These are phyloP conservation scores for Probaryconus sp. DNA, from an alignment of 1,140 invertebrate species.

Conservation along the genomic window DNA sequence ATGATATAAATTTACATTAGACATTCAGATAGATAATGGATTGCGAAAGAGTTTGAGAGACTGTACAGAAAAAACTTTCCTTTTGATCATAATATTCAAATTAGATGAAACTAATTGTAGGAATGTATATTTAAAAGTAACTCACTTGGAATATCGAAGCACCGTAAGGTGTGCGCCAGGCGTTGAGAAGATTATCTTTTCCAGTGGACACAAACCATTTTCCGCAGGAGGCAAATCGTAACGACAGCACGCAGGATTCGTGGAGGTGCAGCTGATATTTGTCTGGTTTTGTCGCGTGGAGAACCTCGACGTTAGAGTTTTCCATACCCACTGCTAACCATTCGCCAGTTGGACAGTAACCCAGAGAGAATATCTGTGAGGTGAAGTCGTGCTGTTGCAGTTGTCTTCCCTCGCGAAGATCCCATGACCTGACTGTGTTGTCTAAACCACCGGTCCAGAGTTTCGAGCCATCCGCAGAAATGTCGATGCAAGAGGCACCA, in stretches of 20 bases:
- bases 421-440: constrained; percentile 98
- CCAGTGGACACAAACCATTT: constrained; percentile 99
- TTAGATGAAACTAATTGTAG: not conserved
- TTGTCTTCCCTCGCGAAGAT: constrained; percentile 94
- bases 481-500: constrained; percentile 98
- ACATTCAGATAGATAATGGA: no score
- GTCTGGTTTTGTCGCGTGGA: constrained; percentile 96
- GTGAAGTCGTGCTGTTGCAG: constrained; percentile 98
- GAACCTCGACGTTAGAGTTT: constrained; percentile 98
- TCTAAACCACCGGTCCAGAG: constrained; percentile 98
- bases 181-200: constrained; percentile 98
- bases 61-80: not conserved
- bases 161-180: constrained; percentile 98
- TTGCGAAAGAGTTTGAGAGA: no score
- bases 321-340: constrained; percentile 99
- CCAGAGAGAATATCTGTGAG: constrained; percentile 96
- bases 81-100: no score
- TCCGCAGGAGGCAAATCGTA: constrained; percentile 97
- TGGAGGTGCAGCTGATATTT: constrained; percentile 98
- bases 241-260: constrained; percentile 98
- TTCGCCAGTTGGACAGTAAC: constrained; percentile 98
- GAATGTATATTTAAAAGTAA: constrained; percentile 6
- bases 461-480: constrained; percentile 95
- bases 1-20: no score
- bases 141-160: constrained; percentile 98